phyloP scores from a whole-genome alignment of 2,113 vertebrate genomes.

The Misgurnus mizolepis region DNA sequence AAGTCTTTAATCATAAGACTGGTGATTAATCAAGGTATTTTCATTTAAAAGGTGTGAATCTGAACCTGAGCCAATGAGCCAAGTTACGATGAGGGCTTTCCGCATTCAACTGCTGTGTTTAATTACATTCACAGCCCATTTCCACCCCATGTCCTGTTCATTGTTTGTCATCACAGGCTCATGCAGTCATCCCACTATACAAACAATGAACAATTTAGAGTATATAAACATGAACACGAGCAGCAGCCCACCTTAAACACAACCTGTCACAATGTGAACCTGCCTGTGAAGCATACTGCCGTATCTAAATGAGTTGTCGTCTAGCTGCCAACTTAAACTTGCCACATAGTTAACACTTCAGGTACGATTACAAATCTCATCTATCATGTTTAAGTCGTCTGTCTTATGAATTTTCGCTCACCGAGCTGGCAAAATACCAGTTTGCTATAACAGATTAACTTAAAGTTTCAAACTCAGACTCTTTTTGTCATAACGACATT shows the following conservation, averaged over 20 bases:
- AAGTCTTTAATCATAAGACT: background rate
- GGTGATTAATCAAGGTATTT: background rate
- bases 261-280: constrained; percentile 18
- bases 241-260: constrained; percentile 2
- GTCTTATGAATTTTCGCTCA: background rate
- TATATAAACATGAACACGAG: background rate
- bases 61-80: background rate
- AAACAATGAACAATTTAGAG: constrained; percentile 60
- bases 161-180: constrained; percentile 57
- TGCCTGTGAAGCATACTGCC: background rate
- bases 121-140: background rate
- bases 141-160: constrained; percentile 32
- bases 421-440: background rate
- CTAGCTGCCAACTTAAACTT: background rate
- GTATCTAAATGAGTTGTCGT: background rate
- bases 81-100: constrained; percentile 7
- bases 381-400: background rate
- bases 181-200: constrained; percentile 63
- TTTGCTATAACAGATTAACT: background rate
- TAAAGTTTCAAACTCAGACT: background rate
- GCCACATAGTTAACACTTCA: background rate
- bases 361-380: constrained; percentile 14
- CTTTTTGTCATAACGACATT: background rate
- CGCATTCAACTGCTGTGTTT: background rate
- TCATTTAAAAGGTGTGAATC: constrained; percentile 2